Conservation (phyloP, 2,797 vertebrate species). For the Neomorphus geoffroyi region DNA sequence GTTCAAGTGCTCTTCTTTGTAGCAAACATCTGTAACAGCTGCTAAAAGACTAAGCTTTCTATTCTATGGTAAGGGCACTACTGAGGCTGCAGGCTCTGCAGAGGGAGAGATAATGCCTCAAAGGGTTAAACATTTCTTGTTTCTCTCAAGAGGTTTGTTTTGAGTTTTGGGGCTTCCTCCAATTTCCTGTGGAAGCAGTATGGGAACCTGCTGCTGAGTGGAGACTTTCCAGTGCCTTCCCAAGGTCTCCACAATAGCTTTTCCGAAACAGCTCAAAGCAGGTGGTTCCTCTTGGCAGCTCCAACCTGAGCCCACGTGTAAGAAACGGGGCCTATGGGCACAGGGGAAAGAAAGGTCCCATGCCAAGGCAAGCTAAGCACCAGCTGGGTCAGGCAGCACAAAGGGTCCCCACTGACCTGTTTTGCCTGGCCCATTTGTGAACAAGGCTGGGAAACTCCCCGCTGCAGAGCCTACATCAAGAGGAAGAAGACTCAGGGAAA, state of each 20-base stretch:
- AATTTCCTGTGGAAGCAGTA: neutral
- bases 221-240: neutral
- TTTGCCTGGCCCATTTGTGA: neutral
- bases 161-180: neutral
- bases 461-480: neutral
- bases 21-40: neutral
- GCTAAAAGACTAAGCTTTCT: neutral
- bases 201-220: neutral
- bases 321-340: neutral
- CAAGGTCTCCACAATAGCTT: neutral
- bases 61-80: neutral
- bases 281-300: neutral
- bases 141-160: neutral
- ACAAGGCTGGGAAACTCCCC: neutral
- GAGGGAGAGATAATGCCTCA: neutral
- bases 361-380: neutral
- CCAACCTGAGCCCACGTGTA: fast-evolving
- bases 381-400: neutral
- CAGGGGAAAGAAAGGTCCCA: neutral
- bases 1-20: neutral
- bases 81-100: neutral
- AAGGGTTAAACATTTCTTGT: neutral
- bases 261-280: neutral
- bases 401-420: neutral
- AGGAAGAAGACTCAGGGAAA: neutral